Base-by-base conservation (phyloP, 2,113 vertebrate genomes). In the Ivindomyrus marchei region DNA sequence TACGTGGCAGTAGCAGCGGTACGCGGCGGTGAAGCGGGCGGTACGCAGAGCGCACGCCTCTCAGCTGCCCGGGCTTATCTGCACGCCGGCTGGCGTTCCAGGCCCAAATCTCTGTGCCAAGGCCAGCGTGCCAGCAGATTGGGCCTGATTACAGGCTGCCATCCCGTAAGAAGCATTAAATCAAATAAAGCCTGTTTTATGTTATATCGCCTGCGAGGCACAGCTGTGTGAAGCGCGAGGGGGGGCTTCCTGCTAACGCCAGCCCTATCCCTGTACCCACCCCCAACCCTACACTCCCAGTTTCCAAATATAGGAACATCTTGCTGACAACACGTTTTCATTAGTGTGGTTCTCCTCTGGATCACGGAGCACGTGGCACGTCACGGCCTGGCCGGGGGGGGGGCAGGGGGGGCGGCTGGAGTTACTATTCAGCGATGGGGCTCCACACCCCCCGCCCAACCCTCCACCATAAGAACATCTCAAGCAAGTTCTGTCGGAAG, bases 61-160 rank as follows among this genome's bases (percentile, higher is more conserved):
- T 90, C 93, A 94, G 95, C 94, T 95, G 95, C 94, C 93, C 90
- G 85, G 88, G 90, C 74, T 36, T 62, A 47, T 84, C 77, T 46
- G 46, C 31, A 52, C 9, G n/a, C 56, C 50, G 49, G 88, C 58
- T 53, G 49, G 39, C 62, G 45, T 77, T 90, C 88, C 94, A 92
- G 94, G 93, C 92, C 90, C 90, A 52, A 91, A 91, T 94, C 94
- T 94, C 94, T 92, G 93, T 95, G 94, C 94, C 93, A 92, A 6
- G 92, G 92, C 90, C 21, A 87, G 91, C 70, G 85, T 93, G 94
- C 94, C 95, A 94, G 94, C 94, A 94, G 95, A 95, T 94, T 91
- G 88, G 52, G 46, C 90, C 90, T 90, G 47, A 90, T 89, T 90
- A 93, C 92, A 94, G 92, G 90, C 91, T 85, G 92, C 74, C 90